Evolutionary conservation across 2,888 invertebrate species (phyloP).

Genomic region (Drosophila robusta): DNA sequence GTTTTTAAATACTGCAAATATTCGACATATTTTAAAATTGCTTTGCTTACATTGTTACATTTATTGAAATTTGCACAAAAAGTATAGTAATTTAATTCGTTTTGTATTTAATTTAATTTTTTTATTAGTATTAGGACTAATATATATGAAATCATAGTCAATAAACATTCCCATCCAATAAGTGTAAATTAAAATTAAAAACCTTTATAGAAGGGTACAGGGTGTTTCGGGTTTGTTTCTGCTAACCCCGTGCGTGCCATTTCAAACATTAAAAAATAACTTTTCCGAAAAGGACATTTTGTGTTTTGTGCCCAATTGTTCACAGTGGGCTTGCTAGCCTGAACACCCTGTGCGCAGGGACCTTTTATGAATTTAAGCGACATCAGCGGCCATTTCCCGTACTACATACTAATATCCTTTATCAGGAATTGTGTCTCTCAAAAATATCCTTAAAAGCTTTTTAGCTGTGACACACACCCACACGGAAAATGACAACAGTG

Average conservation of each 20-base stretch:
- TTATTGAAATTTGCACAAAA: neutral
- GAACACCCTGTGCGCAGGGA: conserved; percentile 1
- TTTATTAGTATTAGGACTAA: too few species aligned
- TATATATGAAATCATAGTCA: too few species aligned
- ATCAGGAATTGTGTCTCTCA: neutral
- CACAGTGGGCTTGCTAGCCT: neutral
- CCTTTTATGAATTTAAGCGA: neutral
- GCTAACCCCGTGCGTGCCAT: neutral
- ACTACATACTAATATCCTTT: conserved; percentile 3
- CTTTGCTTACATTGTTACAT: neutral
- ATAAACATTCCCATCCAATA: too few species aligned
- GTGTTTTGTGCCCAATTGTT: neutral
- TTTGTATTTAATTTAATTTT: too few species aligned
- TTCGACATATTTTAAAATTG: neutral
- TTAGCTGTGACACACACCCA: conserved; percentile 23
- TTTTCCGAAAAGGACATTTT: conserved; percentile 12
- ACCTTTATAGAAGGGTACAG: neutral
- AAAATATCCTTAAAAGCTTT: conserved; percentile 12
- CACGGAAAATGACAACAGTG: neutral
- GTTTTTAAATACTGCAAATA: neutral
- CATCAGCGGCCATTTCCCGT: neutral
- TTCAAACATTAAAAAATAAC: too few species aligned
- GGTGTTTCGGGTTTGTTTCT: neutral
- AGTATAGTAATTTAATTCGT: neutral
- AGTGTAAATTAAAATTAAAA: too few species aligned